These are phyloP conservation scores for Salvelinus sp. DNA, from an alignment of 2,113 vertebrate genomes.

Conservation along the genomic window DNA sequence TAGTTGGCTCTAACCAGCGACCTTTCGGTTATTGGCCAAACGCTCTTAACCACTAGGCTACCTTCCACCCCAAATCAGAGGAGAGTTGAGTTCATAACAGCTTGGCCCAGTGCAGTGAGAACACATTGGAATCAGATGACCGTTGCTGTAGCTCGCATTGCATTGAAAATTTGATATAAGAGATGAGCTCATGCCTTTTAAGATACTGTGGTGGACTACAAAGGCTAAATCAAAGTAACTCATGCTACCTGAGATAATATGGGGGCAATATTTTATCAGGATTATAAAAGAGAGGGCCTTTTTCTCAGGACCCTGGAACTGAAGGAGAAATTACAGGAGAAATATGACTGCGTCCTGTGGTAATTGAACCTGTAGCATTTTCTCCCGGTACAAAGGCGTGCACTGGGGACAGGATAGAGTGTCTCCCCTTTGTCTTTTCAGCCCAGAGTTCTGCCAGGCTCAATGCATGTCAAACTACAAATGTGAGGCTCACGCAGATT, in stretches of 20 bases:
- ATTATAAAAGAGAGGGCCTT: slow-evolving; percentile 39
- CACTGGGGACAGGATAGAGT: slow-evolving; percentile 57
- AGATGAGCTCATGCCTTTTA: slow-evolving; percentile 51
- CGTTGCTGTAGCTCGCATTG: slow-evolving; percentile 16
- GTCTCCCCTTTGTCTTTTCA: slow-evolving; percentile 66
- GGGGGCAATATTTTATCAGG: slow-evolving; percentile 61
- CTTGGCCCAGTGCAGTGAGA: slow-evolving; percentile 14
- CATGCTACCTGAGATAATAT: slow-evolving; percentile 59
- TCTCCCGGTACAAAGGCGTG: slow-evolving; percentile 54
- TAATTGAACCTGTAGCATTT: slow-evolving; percentile 70
- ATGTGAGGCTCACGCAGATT: slow-evolving; percentile 55
- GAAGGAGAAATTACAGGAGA: slow-evolving; percentile 47
- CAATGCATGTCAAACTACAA: slow-evolving; percentile 65
- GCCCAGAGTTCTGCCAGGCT: slow-evolving; percentile 55
- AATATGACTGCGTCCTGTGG: slow-evolving; percentile 30
- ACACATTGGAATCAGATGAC: slow-evolving; percentile 1
- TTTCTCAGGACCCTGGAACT: slow-evolving; percentile 30
- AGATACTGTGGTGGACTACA: slow-evolving; percentile 41
- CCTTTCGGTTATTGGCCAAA: too few species aligned
- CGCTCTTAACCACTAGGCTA: too few species aligned
- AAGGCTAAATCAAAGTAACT: slow-evolving; percentile 35
- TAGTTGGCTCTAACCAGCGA: too few species aligned
- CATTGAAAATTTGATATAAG: slow-evolving; percentile 32
- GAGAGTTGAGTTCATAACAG: background rate
- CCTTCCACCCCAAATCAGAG: too few species aligned